These are phyloP conservation scores for Asobara japonica DNA, from an alignment of 1,140 invertebrate genomes.

Conservation along the genomic window DNA sequence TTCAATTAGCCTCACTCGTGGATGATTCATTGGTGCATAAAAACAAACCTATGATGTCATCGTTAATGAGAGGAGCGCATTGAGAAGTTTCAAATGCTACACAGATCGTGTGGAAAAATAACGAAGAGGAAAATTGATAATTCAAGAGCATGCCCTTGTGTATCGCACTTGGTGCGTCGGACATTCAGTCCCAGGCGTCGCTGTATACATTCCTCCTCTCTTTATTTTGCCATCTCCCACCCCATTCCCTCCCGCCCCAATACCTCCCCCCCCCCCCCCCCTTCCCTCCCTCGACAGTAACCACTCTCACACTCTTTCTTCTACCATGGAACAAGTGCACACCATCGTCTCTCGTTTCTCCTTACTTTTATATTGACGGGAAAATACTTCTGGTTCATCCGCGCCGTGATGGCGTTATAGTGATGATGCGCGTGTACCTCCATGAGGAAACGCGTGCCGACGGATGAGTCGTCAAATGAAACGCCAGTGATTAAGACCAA, in stretches of 20 bases:
- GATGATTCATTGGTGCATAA: not conserved
- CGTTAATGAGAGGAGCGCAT: not conserved
- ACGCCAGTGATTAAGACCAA: not conserved
- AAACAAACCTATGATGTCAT: not conserved
- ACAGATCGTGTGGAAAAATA: not conserved
- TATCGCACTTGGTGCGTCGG: slow-evolving; percentile 6
- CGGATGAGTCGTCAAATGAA: not conserved
- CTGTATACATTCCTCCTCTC: slow-evolving; percentile 26
- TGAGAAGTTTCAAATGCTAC: not conserved
- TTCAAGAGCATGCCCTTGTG: not conserved
- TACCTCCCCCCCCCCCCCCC: not conserved
- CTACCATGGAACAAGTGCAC: slow-evolving; percentile 28
- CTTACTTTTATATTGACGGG: slow-evolving; percentile 62
- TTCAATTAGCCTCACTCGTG: slow-evolving; percentile 7
- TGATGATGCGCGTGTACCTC: slow-evolving; percentile 60
- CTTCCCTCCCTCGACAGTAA: not conserved
- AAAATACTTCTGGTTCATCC: slow-evolving; percentile 67
- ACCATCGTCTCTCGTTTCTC: not conserved
- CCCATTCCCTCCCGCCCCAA: slow-evolving; percentile 5
- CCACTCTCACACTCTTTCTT: not conserved
- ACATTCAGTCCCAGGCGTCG: slow-evolving; percentile 34
- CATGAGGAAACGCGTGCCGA: slow-evolving; percentile 42
- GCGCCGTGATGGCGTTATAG: slow-evolving; percentile 54
- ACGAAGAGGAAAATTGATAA: not conserved
- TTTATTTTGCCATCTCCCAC: not conserved